Conservation (phyloP, 2,888 invertebrate species). For the Harpalus rufipes region DNA sequence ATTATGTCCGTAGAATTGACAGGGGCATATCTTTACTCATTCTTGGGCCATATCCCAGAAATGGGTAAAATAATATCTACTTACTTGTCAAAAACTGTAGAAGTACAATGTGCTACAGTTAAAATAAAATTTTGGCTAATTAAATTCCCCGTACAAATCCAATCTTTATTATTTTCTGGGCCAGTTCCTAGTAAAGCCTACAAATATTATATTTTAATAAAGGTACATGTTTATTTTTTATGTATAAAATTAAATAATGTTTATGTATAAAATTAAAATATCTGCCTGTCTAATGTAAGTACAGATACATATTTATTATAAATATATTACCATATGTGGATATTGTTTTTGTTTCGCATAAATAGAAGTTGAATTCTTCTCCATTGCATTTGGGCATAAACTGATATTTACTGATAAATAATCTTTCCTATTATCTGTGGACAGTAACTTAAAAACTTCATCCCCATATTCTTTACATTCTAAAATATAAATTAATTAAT, state of each 20-base stretch:
- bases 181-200: not conserved
- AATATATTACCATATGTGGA: constrained; percentile 70
- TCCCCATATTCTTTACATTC: constrained; percentile 44
- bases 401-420: constrained; percentile 1
- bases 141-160: constrained; percentile 83
- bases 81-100: not conserved
- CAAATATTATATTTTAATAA: constrained; percentile 19
- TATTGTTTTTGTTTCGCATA: constrained; percentile 68
- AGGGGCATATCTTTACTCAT: too few relatives aligned
- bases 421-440: not conserved
- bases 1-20: too few relatives aligned
- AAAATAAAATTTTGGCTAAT: constrained; percentile 81
- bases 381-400: not conserved
- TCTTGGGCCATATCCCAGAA: too few relatives aligned
- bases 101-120: constrained; percentile 82
- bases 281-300: too few relatives aligned
- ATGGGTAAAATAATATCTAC: too few relatives aligned
- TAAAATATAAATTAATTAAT: not conserved
- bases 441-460: not conserved
- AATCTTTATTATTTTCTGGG: constrained; percentile 70
- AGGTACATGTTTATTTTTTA: not conserved
- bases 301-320: not conserved
- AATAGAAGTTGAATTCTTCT: not conserved
- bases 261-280: too few relatives aligned
- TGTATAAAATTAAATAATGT: too few relatives aligned